Evolutionary conservation across 1,140 invertebrate genomes (phyloP).

Genomic region (Hyles vespertilio): DNA sequence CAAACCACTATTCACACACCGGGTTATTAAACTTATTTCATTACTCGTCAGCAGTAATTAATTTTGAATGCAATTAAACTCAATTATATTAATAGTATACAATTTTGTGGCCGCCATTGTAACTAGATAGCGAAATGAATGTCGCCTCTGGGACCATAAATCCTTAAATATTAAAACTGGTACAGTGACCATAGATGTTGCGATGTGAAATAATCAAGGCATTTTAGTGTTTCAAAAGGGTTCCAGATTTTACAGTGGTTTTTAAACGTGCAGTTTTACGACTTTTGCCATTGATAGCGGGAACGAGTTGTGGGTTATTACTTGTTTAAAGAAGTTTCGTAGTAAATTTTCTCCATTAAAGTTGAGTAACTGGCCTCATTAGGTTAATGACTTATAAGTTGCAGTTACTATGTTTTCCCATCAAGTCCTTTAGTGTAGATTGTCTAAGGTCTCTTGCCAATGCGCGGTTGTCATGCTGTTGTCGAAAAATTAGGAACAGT

Average conservation of each 20-base stretch:
- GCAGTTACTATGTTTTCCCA: too few species aligned
- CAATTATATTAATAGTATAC: conserved; percentile 12
- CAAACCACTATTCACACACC: too few species aligned
- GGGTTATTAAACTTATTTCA: not conserved
- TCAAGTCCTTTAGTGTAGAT: too few species aligned
- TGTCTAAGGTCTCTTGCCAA: too few species aligned
- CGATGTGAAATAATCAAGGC: conserved; percentile 28
- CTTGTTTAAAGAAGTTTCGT: not conserved
- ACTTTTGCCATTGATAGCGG: too few species aligned
- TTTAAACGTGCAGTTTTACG: too few species aligned
- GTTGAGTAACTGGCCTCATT: too few species aligned
- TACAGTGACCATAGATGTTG: conserved; percentile 29
- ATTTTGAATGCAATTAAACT: conserved; percentile 3
- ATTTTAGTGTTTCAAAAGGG: conserved; percentile 11
- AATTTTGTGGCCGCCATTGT: conserved; percentile 21
- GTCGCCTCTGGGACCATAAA: conserved; percentile 39
- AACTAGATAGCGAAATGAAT: conserved; percentile 35
- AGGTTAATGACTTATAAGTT: too few species aligned
- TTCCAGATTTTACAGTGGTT: not conserved
- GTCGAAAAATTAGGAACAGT: too few species aligned
- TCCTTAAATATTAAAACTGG: conserved; percentile 49
- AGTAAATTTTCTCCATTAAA: not conserved
- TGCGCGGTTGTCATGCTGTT: too few species aligned
- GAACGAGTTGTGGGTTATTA: not conserved
- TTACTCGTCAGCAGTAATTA: conserved; percentile 2